These are phyloP conservation scores for Acanthornis magna DNA, from an alignment of 2,797 vertebrate genomes.

Conservation along the genomic window DNA sequence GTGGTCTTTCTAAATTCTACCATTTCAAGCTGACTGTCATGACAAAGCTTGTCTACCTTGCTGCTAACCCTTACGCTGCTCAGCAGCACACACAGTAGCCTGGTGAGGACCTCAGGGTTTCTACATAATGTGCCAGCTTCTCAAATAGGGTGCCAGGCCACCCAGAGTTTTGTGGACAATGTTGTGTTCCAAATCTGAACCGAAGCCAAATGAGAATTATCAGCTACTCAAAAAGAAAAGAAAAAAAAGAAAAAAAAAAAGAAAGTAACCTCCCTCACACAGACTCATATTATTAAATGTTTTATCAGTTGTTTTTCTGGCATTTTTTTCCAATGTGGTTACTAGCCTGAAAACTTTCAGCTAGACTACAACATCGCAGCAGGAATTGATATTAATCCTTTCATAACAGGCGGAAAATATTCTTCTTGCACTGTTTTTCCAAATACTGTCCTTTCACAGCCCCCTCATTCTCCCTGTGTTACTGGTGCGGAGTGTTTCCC, in stretches of 20 bases:
- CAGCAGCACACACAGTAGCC: not conserved
- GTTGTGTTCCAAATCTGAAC: not conserved
- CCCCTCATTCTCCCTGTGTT: not conserved
- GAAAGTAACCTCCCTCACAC: not conserved
- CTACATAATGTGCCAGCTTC: not conserved
- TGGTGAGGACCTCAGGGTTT: not conserved
- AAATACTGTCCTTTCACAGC: not conserved
- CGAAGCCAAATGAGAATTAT: not conserved
- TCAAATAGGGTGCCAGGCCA: not conserved
- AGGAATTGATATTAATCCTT: not conserved
- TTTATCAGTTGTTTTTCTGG: not conserved
- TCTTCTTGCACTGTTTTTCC: not conserved
- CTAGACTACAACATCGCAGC: not conserved
- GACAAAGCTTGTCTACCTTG: not conserved
- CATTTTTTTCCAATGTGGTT: not conserved
- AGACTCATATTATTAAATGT: not conserved
- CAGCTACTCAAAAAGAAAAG: not conserved
- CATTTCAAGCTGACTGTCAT: not conserved
- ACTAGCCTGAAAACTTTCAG: not conserved
- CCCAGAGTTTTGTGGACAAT: not conserved
- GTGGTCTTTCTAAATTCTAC: not conserved
- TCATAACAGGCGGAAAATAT: not conserved
- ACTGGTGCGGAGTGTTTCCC: not conserved
- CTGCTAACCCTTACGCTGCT: not conserved
- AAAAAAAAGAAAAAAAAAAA: too few species aligned